Percentiles rank a stretch among this genome's conserved stretches.
These are phyloP conservation scores for Peromyscus aztecus DNA, from an alignment of 2,797 vertebrate species.

Conservation along the genomic window DNA sequence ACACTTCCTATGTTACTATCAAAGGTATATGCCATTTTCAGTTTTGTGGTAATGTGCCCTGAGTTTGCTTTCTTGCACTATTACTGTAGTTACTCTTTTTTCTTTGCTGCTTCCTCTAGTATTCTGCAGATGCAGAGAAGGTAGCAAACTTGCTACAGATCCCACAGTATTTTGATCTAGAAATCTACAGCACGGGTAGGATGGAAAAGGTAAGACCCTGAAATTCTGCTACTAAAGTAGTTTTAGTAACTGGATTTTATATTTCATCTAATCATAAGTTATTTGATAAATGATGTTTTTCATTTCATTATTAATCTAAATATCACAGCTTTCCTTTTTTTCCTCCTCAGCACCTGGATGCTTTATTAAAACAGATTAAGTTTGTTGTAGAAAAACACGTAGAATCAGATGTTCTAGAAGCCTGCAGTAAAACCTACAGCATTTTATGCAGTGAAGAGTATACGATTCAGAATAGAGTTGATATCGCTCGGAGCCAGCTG, in stretches of 20 bases:
- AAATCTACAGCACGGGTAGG: slow-evolving; percentile 96
- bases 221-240: slow-evolving; percentile 25
- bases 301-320: background rate
- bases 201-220: slow-evolving; percentile 92
- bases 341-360: slow-evolving; percentile 94
- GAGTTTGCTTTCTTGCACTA: slow-evolving; percentile 25
- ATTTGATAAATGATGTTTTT: slow-evolving; percentile 36
- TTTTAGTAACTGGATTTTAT: slow-evolving; percentile 51
- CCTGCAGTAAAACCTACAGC: slow-evolving; percentile 99
- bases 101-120: slow-evolving; percentile 86
- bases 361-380: slow-evolving; percentile 97
- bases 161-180: slow-evolving; percentile 98
- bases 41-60: slow-evolving; percentile 28
- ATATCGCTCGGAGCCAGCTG: slow-evolving; percentile 98
- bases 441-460: slow-evolving; percentile 99
- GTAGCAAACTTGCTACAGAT: slow-evolving; percentile 99
- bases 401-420: slow-evolving; percentile 97
- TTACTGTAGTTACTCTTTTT: slow-evolving; percentile 43
- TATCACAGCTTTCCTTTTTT: slow-evolving; percentile 76
- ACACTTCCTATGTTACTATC: slow-evolving; percentile 98
- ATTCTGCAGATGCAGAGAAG: slow-evolving; percentile 97
- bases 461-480: slow-evolving; percentile 99
- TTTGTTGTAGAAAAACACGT: slow-evolving; percentile 99
- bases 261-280: slow-evolving; percentile 25
- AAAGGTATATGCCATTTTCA: slow-evolving; percentile 91